These are phyloP conservation scores for Ophioninae sp. DNA, from an alignment of 2,888 invertebrate species.

Conservation along the genomic window DNA sequence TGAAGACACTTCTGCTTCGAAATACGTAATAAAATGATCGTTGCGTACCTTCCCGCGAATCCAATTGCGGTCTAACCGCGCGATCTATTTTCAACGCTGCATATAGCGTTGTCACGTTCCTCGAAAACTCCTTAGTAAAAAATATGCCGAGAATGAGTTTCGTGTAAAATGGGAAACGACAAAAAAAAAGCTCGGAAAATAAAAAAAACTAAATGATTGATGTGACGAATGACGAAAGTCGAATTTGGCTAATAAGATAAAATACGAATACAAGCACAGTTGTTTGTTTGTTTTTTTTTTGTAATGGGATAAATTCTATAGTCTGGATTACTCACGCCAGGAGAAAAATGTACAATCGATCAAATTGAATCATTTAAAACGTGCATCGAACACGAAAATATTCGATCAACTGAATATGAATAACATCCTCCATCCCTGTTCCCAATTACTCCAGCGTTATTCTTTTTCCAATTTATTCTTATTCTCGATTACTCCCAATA, in stretches of 20 bases:
- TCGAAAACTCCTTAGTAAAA: not conserved
- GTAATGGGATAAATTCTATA: no score
- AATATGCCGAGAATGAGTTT: not conserved
- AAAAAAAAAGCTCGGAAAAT: not conserved
- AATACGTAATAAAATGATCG: constrained; percentile 33
- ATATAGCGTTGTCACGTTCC: constrained; percentile 2
- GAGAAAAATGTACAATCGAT: no score
- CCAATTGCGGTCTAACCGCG: constrained; percentile 1
- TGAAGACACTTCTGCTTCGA: not conserved
- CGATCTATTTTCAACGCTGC: constrained; percentile 36
- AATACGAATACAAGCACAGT: no score
- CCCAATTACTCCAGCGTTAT: no score
- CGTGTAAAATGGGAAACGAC: not conserved
- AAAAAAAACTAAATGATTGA: not conserved
- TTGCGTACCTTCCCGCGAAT: constrained; percentile 5
- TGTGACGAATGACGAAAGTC: not conserved
- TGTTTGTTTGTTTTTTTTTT: no score
- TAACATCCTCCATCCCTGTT: no score
- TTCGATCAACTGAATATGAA: no score
- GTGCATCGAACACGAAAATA: no score
- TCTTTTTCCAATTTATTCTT: no score
- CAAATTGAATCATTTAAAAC: no score
- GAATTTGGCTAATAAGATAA: not conserved
- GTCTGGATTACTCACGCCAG: no score
- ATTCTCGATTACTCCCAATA: no score